Conservation (phyloP, 2,888 invertebrate species). For the Dolichopus griseipennis region DNA sequence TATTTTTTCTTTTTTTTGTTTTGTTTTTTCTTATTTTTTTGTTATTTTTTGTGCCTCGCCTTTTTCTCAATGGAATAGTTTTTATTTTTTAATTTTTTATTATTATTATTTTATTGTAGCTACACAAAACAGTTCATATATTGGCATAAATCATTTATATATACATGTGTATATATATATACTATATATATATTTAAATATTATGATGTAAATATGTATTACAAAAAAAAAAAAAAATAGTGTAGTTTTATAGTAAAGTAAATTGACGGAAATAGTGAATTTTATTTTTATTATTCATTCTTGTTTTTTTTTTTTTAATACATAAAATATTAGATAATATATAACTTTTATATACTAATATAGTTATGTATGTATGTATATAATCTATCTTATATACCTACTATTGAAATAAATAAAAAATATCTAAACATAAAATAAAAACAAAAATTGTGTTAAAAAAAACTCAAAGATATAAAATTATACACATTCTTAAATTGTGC, state of each 20-base stretch:
- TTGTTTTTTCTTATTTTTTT: neutral
- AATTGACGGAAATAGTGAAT: neutral
- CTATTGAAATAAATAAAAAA: too few species aligned
- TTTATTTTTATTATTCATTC: neutral
- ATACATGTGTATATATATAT: neutral
- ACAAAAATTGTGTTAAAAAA: neutral
- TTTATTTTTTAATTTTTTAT: neutral
- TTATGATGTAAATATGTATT: too few species aligned
- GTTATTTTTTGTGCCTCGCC: neutral
- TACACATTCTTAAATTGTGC: too few species aligned
- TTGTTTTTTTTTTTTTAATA: too few species aligned
- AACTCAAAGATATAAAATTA: too few species aligned
- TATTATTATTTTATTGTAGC: conserved; percentile 1
- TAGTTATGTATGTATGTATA: neutral
- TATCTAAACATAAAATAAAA: neutral
- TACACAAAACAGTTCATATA: neutral
- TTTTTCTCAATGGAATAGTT: conserved; percentile 6
- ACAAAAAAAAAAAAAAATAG: neutral
- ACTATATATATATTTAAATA: neutral
- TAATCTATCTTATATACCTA: too few species aligned
- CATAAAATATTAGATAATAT: too few species aligned
- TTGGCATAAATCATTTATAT: neutral
- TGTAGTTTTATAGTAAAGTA: too few species aligned
- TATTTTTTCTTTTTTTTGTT: neutral
- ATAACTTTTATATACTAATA: too few species aligned